These are phyloP conservation scores for Brenthis daphne DNA, from an alignment of 2,888 invertebrate genomes.

Conservation along the genomic window DNA sequence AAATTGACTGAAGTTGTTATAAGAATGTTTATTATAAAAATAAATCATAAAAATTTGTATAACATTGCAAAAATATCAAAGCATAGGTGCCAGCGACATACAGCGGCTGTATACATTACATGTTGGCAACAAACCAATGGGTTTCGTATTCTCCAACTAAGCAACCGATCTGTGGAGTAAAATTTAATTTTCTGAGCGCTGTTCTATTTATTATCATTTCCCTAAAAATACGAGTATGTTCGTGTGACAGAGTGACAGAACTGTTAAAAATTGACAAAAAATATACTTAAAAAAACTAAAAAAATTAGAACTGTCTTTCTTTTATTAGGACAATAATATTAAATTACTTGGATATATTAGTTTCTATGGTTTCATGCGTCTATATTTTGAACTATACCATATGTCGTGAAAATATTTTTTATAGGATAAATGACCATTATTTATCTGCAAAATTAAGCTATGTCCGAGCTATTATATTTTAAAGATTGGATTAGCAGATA, in stretches of 20 bases:
- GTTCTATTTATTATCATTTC: conserved; percentile 11
- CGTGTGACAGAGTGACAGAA: conserved; percentile 14
- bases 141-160: conserved; percentile 13
- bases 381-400: no score
- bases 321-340: no score
- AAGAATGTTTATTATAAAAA: background rate
- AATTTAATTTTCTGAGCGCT: background rate
- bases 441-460: no score
- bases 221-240: conserved; percentile 4
- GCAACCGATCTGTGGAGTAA: conserved; percentile 21
- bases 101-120: conserved; percentile 21
- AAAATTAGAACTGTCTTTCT: no score
- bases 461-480: no score
- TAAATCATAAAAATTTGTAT: background rate
- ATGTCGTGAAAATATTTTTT: no score
- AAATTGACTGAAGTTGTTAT: no score
- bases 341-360: no score
- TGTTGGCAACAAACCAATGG: conserved; percentile 26
- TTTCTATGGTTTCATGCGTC: no score
- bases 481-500: no score
- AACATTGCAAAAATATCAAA: background rate
- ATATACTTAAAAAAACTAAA: no score
- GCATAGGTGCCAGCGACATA: background rate
- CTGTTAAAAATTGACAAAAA: conserved; percentile 1
- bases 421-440: no score